phyloP scores from a whole-genome alignment of 2,888 invertebrate species.

The Drosophila koepferae region DNA sequence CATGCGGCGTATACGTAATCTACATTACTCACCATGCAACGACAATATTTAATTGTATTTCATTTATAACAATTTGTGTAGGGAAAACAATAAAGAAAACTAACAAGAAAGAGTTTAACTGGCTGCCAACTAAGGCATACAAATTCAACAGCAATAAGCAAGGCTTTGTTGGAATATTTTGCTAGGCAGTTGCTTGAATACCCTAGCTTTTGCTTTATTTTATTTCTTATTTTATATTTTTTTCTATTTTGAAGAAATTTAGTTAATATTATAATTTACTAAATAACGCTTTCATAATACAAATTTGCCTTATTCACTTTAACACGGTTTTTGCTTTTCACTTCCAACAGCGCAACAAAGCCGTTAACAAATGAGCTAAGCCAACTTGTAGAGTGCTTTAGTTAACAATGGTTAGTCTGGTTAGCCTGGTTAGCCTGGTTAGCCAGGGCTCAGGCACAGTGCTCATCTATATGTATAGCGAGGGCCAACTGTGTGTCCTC shows the following conservation, averaged over 20 bases:
- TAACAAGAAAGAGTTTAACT: background rate
- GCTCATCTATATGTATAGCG: slow-evolving; percentile 18
- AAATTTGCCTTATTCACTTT: background rate
- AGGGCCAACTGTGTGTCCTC: slow-evolving; percentile 42
- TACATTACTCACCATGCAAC: slow-evolving; percentile 32
- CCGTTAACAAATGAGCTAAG: slow-evolving; percentile 18
- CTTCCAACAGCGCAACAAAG: background rate
- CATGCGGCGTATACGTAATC: slow-evolving; percentile 74
- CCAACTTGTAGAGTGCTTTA: slow-evolving; percentile 31
- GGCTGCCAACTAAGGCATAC: slow-evolving; percentile 9
- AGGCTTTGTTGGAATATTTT: background rate
- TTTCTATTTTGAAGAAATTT: background rate
- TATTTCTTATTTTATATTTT: too few relatives aligned
- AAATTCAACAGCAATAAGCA: background rate
- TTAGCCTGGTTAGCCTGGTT: slow-evolving; percentile 49
- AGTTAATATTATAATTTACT: background rate
- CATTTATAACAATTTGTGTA: slow-evolving; percentile 76
- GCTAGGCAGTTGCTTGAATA: background rate
- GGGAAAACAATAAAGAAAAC: slow-evolving; percentile 18
- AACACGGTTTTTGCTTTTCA: background rate
- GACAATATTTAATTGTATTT: slow-evolving; percentile 75
- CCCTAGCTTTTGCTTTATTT: background rate
- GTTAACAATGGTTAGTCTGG: slow-evolving; percentile 42
- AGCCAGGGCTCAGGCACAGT: slow-evolving; percentile 26
- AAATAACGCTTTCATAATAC: background rate